A percentile compares a stretch with the other conserved stretches of the same genome.
These are phyloP conservation scores for Mionectes macconnelli DNA, from an alignment of 2,113 vertebrate species.

Conservation along the genomic window DNA sequence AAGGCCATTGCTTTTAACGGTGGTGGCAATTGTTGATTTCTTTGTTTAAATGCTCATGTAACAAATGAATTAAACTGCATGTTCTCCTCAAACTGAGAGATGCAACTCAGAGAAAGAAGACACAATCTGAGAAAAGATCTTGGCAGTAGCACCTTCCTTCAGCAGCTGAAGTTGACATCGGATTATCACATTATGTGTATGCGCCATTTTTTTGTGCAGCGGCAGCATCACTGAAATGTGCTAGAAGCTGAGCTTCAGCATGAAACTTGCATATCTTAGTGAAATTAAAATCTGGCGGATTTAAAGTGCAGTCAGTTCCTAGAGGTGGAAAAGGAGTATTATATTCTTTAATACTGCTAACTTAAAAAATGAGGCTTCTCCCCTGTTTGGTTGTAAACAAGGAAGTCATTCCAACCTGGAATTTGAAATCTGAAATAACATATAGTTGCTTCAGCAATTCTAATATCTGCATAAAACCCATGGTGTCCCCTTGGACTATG, in stretches of 20 bases:
- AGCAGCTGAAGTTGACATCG: background rate
- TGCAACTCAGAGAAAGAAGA: background rate
- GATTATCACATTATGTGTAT: background rate
- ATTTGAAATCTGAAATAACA: background rate
- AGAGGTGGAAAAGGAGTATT: background rate
- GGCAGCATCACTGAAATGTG: background rate
- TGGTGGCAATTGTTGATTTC: background rate
- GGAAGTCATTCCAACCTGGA: background rate
- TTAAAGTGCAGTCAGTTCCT: background rate
- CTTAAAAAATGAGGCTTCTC: background rate
- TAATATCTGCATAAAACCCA: background rate
- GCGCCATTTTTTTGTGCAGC: background rate
- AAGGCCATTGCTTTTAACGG: background rate
- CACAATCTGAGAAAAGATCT: background rate
- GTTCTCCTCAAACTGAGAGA: background rate
- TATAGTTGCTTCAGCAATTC: background rate
- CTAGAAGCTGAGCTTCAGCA: background rate
- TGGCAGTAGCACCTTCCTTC: background rate
- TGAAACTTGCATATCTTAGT: background rate
- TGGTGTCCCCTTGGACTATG: background rate
- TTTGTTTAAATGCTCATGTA: background rate
- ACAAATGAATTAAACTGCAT: background rate
- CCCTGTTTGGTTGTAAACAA: background rate
- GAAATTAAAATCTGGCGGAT: background rate
- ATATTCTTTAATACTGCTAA: background rate